Evolutionary conservation across 2,113 vertebrate species (phyloP), one percentile per base, ranked within the genome.

Genomic region (Jacana jacana): DNA sequence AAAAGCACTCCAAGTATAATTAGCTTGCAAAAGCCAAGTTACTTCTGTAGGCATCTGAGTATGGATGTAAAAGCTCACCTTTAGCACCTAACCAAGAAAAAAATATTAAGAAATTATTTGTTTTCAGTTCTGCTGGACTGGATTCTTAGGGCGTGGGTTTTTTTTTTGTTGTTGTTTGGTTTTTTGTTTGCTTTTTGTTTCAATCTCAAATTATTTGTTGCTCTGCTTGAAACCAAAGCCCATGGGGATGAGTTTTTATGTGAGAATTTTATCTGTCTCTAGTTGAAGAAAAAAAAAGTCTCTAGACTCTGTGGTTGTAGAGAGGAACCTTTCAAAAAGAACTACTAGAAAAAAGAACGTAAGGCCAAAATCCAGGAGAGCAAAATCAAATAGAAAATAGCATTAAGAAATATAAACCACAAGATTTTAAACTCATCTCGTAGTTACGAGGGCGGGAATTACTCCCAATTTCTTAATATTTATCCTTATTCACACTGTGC

Each of bases 161-260:
- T 17, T 61, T 61, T 49, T 49, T 8, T 48, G n/a, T n/a, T n/a
- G n/a, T 60, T 46, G 27, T 24, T 33, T 35, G 17, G n/a, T n/a
- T n/a, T n/a, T n/a, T n/a, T n/a, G n/a, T n/a, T 0, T 40, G 3
- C 58, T 79, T 5, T 22, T 0, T 42, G 3, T 60, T 80, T 6
- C 46, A 51, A 14, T 81, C 35, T 75, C 27, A 83, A 80, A 60
- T 90, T 66, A 54, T 86, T 70, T 83, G 17, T 35, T 93, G 28
- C 28, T 68, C 20, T 77, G 33, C 46, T 91, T 83, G 52, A 94
- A 55, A 20, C 75, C 30, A 81, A 48, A 52, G 16, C 3, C 35
- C 31, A 17, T 33, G 24, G 13, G 24, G 17, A 69, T 64, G 9
- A 83, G 39, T 11, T 95, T 69, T 75, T 70, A 52, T 57, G 42